Evolutionary conservation across 1,140 invertebrate species (phyloP), one percentile per base, ranked within the genome.

Genomic region (Nilaparvata lugens): DNA sequence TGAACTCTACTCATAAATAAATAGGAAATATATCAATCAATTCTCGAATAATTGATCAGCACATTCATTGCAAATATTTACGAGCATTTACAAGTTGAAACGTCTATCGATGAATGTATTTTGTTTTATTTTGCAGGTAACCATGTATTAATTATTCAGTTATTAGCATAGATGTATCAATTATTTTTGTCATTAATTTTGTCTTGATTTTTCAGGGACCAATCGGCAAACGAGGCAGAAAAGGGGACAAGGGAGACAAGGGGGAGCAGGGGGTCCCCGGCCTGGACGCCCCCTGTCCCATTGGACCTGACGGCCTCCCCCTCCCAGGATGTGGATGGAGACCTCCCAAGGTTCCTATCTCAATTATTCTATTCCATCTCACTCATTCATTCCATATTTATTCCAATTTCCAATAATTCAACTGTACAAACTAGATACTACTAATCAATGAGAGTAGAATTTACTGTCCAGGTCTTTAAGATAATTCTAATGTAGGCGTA

Each of bases 181-280:
- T 16, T 11, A 13, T 53, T 53, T 6, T 35, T 28, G 1, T 35
- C 16, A 48, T 35, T 35, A 9, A 2, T 11, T 35, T 35, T 35
- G 31, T 4, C n/a, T 7, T 61, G 19, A 42, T 25, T 48, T 65
- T 61, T n/a, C 75, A 93, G 89, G 94, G 93, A 51, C 85, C 86
- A 52, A 75, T 81, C 57, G 95, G 95, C 51, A 93, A 91, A 76
- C 82, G 91, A 70, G 95, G 94, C 48, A 82, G 88, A 65, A 91
- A 89, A 76, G 95, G 95, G 58, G 89, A 93, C 72, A 86, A 86
- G 71, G 93, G 93, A 56, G 84, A 89, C 68, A 93, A 94, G 77
- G 94, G 94, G 57, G 93, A 96, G 70, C 91, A 95, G 77, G 93
- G 93, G 66, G 91, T 96, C 64, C 95, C 95, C 14, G 95, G 95